phyloP scores from a whole-genome alignment of 2,113 vertebrate species.

The Pseudorectes ferrugineus region DNA sequence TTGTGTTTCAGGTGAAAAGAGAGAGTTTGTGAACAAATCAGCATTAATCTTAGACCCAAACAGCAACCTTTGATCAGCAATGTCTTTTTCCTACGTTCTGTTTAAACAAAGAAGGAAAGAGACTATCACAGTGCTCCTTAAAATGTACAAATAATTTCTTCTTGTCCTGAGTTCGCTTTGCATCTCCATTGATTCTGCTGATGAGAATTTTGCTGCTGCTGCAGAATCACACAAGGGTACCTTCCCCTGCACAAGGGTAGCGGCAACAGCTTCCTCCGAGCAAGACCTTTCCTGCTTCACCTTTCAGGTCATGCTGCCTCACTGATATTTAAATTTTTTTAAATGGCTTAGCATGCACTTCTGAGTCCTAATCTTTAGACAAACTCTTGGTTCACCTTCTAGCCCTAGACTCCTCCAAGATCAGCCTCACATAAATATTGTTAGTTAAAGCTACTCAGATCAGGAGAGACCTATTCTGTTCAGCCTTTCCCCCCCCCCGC shows the following conservation, averaged over 20 bases:
- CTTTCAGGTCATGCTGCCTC: constrained; percentile 26
- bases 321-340: constrained; percentile 54
- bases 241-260: background rate
- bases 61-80: background rate
- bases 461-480: constrained; percentile 43
- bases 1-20: background rate
- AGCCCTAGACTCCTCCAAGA: constrained; percentile 49
- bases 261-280: background rate
- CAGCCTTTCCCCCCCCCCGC: background rate
- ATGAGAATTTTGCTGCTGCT: constrained; percentile 35
- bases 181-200: constrained; percentile 17
- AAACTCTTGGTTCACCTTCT: constrained; percentile 54
- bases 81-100: background rate
- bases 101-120: background rate
- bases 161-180: constrained; percentile 4
- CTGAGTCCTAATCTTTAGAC: constrained; percentile 38
- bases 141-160: constrained; percentile 6
- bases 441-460: constrained; percentile 48
- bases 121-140: background rate
- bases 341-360: constrained; percentile 59
- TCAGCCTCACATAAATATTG: constrained; percentile 41
- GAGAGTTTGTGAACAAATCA: background rate
- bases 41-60: background rate
- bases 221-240: constrained; percentile 53
- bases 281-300: constrained; percentile 56